Percentiles rank a stretch among this genome's conserved stretches.
Conservation (phyloP, 2,113 vertebrate genomes). For the Riparia riparia region DNA sequence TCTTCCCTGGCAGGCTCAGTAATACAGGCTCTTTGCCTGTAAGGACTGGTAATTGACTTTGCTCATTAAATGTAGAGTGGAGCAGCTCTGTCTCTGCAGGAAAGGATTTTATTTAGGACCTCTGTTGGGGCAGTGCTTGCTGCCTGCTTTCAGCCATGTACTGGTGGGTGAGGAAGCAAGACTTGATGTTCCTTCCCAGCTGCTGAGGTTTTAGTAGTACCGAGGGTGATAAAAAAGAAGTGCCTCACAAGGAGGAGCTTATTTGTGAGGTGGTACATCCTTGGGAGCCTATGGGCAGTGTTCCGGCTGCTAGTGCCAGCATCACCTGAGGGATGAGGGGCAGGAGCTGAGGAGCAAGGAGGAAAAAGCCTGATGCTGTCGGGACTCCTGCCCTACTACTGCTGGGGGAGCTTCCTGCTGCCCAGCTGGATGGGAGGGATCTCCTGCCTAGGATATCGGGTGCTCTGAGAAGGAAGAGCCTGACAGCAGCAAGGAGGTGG, state of each 20-base stretch:
- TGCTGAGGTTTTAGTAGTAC: neutral
- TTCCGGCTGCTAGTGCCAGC: neutral
- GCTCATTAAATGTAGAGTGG: neutral
- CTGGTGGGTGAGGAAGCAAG: neutral
- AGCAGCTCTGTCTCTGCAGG: neutral
- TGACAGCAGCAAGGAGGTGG: neutral
- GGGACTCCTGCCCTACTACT: neutral
- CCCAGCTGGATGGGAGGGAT: too few species aligned
- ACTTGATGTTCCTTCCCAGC: neutral
- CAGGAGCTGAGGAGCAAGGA: neutral
- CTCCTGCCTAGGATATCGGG: neutral
- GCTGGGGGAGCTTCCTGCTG: neutral
- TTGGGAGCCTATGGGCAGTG: neutral
- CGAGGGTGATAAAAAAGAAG: neutral
- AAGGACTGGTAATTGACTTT: neutral
- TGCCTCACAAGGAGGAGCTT: neutral
- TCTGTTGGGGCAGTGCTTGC: neutral
- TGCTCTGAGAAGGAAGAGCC: neutral
- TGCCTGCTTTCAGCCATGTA: neutral
- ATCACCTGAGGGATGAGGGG: neutral
- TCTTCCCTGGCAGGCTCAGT: neutral
- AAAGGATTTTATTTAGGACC: neutral
- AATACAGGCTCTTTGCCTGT: neutral
- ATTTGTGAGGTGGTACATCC: accelerated
- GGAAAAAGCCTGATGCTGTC: neutral